Base-by-base conservation (phyloP, 2,888 invertebrate genomes). In the Aspidiotus rigidus region DNA sequence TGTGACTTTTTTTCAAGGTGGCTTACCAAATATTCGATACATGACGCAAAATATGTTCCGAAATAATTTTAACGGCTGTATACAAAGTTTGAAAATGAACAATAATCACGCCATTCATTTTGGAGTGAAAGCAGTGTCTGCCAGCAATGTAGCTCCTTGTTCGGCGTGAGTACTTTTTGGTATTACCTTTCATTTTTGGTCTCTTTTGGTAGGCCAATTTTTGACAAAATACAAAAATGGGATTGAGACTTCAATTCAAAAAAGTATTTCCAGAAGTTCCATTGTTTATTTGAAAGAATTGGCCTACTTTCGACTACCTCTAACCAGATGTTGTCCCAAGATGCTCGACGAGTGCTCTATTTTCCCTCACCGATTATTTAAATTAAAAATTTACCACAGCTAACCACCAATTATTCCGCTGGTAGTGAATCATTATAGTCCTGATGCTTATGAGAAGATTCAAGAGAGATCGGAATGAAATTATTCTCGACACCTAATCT, bases 101-200 rank as follows among this genome's bases (percentile, higher is more conserved):
- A 81, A 85, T 76, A 80, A 83, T 16, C 83, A 85, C 71, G 82
- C 85, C 57, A 80, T 93, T 71, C 84, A 88, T 76, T 81, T 94
- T 72, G 88, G 89, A 73, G 80, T 82, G 44, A 82, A 82, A 69
- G 88, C 92, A 49, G 80, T 93, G 69, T 84, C 85, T 71, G 91
- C 89, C 55, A 82, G 86, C 74, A 94, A 94, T 78, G 86, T 89
- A 67, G 86, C 86, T 75, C 85, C 86, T 49, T 93, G 93, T 81
- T 86, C 86, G 74, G 85, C 87, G 93, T 93, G 80, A 86, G 84
- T 77, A 57, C n/a, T n/a, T 49, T 60, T 6, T 28, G 6, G 49
- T 49, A 13, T 49, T 49, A 13, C 6, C 3, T 2, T 13, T 49
- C 49, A 6, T 13, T 13, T 49, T 2, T 49, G 49, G 11, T 49